Base-by-base conservation (phyloP, 2,113 vertebrate genomes). In the Clupea harengus region DNA sequence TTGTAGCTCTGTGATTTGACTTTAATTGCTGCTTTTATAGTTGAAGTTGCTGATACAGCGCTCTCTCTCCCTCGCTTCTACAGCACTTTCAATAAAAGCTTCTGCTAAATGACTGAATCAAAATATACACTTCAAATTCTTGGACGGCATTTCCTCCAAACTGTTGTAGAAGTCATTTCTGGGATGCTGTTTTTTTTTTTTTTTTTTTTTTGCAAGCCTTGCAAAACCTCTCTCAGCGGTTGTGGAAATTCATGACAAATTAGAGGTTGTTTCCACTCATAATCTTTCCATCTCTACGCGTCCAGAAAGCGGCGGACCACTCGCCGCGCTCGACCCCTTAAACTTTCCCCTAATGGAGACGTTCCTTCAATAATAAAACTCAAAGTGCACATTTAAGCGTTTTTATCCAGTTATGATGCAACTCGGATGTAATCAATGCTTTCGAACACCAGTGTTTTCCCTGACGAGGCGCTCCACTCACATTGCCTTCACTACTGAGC, bases 211-310 rank as follows among this genome's bases (percentile, higher is more conserved):
- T 78, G 72, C 72, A 32, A 78, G 72, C 72, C 32, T 78, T 78
- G 72, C 72, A 78, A 15, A 78, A 78, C 13, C 32, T 32, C 72
- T 78, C 39, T 20, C 22, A 50, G 80, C 11, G 28, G 47, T 52
- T 32, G 28, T 82, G 81, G 83, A 87, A 87, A 85, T 32, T 60
- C 64, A 54, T 54, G 25, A 50, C 83, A 67, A 87, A 87, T 82
- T 82, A 82, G 52, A 82, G 82, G 17, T n/a, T 82, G 60, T 85
- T 78, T 87, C 80, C 83, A 67, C 45, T 45, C 67, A 57, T 44
- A 83, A 83, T 50, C 45, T 67, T 82, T 82, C 80, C 83, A 82
- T 82, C 82, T 81, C 20, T 47, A 67, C 54, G 81, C 81, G 60
- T 22, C 15, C 45, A 67, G 83, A 4, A 49, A n/a, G 46, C 8